phyloP scores from a whole-genome alignment of 2,113 vertebrate genomes.

The Myrmophylax atrothorax region DNA sequence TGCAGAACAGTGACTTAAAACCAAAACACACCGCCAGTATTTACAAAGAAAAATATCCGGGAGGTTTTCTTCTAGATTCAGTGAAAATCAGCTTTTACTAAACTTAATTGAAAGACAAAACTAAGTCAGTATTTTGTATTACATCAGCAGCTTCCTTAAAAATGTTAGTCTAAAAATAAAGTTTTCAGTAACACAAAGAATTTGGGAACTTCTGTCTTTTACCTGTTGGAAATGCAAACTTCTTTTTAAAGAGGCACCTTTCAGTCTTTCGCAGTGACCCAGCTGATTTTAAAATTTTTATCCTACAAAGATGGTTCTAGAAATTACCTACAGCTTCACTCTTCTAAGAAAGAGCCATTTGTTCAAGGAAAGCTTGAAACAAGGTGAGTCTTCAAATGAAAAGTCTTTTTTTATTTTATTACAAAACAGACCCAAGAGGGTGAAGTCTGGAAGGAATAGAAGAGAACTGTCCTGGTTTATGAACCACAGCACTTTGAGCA shows the following conservation, averaged over 20 bases:
- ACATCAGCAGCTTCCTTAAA: background rate
- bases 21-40: background rate
- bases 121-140: background rate
- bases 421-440: background rate
- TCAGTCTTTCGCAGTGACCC: background rate
- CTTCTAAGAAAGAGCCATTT: background rate
- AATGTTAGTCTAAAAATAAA: background rate
- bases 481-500: background rate
- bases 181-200: background rate
- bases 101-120: background rate
- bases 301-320: background rate
- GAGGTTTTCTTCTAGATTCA: background rate
- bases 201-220: background rate
- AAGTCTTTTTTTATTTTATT: background rate
- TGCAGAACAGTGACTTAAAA: accelerated
- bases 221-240: background rate
- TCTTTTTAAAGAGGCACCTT: background rate
- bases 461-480: background rate
- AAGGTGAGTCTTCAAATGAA: background rate
- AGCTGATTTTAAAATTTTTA: background rate
- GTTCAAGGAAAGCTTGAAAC: background rate
- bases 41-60: background rate
- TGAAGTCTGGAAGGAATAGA: background rate
- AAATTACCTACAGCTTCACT: background rate
- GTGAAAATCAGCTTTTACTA: background rate